Conservation (phyloP, 2,888 invertebrate species). For the Phlogophora meticulosa region DNA sequence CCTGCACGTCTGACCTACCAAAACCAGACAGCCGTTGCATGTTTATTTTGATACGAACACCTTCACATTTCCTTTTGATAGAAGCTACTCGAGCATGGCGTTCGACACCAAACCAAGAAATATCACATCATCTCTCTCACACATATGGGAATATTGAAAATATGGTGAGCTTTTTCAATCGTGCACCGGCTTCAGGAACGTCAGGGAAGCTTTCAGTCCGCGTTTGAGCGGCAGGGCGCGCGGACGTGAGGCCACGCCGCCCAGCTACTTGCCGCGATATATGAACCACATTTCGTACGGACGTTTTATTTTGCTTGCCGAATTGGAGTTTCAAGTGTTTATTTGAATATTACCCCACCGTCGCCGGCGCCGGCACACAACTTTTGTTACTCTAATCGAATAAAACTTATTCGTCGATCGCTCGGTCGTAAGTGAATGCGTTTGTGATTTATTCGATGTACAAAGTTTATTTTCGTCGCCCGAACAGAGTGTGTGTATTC, state of each 20-base stretch:
- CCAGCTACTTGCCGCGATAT: slow-evolving; percentile 74
- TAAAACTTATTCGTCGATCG: slow-evolving; percentile 47
- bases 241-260: slow-evolving; percentile 77
- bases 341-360: slow-evolving; percentile 54
- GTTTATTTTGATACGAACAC: slow-evolving; percentile 87
- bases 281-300: slow-evolving; percentile 69
- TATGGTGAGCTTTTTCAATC: slow-evolving; percentile 77
- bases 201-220: slow-evolving; percentile 84
- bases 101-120: slow-evolving; percentile 62
- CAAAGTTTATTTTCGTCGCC: slow-evolving; percentile 80
- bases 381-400: slow-evolving; percentile 50
- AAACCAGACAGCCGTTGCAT: slow-evolving; percentile 78
- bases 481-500: slow-evolving; percentile 69
- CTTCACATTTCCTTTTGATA: slow-evolving; percentile 83
- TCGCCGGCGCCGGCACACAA: slow-evolving; percentile 44
- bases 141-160: slow-evolving; percentile 72
- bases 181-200: slow-evolving; percentile 75
- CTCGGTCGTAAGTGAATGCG: slow-evolving; percentile 74
- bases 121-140: slow-evolving; percentile 73
- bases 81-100: slow-evolving; percentile 72
- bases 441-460: slow-evolving; percentile 76
- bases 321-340: slow-evolving; percentile 59
- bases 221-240: slow-evolving; percentile 84
- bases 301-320: slow-evolving; percentile 73
- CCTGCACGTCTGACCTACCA: slow-evolving; percentile 60